A percentile compares a stretch with the other conserved stretches of the same genome.
These are phyloP conservation scores for Eupithecia subumbrata DNA, from an alignment of 2,888 invertebrate genomes.

Conservation along the genomic window DNA sequence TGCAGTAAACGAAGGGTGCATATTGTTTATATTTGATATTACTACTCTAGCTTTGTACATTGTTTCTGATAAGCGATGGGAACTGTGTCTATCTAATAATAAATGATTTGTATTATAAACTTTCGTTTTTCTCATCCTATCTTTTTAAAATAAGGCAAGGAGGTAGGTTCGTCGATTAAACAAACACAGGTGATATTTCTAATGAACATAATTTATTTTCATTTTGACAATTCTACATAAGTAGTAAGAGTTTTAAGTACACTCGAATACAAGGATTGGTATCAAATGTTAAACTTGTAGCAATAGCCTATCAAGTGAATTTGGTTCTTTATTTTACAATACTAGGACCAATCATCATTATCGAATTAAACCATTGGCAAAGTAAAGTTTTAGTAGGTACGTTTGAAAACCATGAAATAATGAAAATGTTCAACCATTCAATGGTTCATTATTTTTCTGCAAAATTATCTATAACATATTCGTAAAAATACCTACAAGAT, in stretches of 20 bases:
- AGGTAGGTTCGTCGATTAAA: slow-evolving; percentile 32
- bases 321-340: slow-evolving; percentile 79
- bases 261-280: slow-evolving; percentile 83
- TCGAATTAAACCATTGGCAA: slow-evolving; percentile 43
- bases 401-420: background rate
- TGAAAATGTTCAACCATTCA: slow-evolving; percentile 1
- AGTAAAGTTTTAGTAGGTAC: slow-evolving; percentile 9
- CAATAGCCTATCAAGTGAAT: slow-evolving; percentile 74
- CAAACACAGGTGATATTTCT: slow-evolving; percentile 64
- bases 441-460: background rate
- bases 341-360: slow-evolving; percentile 62
- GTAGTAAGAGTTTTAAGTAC: slow-evolving; percentile 80
- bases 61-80: slow-evolving; percentile 88
- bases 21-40: slow-evolving; percentile 85
- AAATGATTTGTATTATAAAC: slow-evolving; percentile 88
- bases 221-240: slow-evolving; percentile 80
- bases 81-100: slow-evolving; percentile 89
- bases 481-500: slow-evolving; percentile 21
- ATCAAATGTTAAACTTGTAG: slow-evolving; percentile 82
- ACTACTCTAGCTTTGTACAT: slow-evolving; percentile 88
- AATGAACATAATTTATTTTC: slow-evolving; percentile 82
- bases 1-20: slow-evolving; percentile 84
- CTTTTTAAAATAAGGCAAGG: background rate
- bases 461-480: background rate
- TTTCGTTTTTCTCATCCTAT: slow-evolving; percentile 54